Evolutionary conservation across 2,888 invertebrate genomes (phyloP).

Genomic region (Synanthedon andrenaeformis): DNA sequence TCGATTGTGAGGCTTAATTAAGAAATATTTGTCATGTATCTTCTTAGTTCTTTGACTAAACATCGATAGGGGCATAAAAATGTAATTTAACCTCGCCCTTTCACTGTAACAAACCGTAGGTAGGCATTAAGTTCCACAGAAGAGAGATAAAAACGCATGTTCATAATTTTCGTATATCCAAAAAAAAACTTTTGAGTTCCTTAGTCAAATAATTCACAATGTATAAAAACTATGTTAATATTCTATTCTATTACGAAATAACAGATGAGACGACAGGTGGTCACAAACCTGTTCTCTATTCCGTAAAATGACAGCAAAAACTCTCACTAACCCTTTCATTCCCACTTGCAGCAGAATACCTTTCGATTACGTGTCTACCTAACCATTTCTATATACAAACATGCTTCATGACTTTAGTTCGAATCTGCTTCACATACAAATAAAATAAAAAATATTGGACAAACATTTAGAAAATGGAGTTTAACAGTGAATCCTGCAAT

Average conservation of each 20-base stretch:
- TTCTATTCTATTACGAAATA: constrained; percentile 11
- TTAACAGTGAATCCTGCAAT: neutral
- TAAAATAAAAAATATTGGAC: neutral
- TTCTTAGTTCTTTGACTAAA: no score
- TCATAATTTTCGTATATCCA: no score
- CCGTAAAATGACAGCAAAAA: constrained; percentile 47
- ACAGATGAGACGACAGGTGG: constrained; percentile 43
- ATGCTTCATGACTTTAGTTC: no score
- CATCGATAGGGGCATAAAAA: no score
- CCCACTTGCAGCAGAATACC: constrained; percentile 6
- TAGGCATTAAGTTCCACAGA: no score
- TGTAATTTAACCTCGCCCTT: no score
- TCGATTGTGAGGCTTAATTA: no score
- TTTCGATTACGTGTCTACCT: neutral
- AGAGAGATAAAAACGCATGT: no score
- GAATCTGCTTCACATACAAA: neutral
- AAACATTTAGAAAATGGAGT: neutral
- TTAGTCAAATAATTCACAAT: neutral
- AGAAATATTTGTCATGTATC: no score
- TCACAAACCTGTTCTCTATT: constrained; percentile 38
- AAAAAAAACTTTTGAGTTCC: no score
- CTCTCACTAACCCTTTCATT: constrained; percentile 49
- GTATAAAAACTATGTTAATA: neutral
- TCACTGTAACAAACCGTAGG: no score
- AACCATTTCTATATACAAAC: no score